A percentile compares a stretch with the other conserved stretches of the same genome.
phyloP scores from a whole-genome alignment of 2,888 invertebrate species.

The Lepeophtheirus nordmannii region DNA sequence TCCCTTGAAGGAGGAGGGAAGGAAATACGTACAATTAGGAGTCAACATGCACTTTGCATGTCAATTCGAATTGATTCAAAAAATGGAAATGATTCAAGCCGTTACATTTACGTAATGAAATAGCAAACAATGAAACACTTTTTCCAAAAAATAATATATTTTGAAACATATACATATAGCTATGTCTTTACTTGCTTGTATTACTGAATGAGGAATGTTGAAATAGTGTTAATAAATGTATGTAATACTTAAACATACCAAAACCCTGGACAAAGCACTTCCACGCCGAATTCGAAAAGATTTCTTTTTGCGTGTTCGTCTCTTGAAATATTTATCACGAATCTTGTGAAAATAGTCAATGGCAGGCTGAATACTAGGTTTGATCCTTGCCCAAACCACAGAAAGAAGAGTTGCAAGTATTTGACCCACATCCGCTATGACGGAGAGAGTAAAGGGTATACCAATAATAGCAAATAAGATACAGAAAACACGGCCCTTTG shows the following conservation, averaged over 20 bases:
- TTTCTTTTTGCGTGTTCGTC: not conserved
- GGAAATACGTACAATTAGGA: too few relatives aligned
- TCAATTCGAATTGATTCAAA: too few relatives aligned
- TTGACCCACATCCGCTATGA: conserved; percentile 70
- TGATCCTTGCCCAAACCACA: conserved; percentile 11
- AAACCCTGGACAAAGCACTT: not conserved
- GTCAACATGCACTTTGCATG: too few relatives aligned
- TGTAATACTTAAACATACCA: not conserved
- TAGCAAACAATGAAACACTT: too few relatives aligned
- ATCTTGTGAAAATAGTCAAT: not conserved
- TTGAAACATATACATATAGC: too few relatives aligned
- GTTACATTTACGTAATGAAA: too few relatives aligned
- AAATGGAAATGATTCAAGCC: too few relatives aligned
- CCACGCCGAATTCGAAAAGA: not conserved
- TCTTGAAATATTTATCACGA: not conserved
- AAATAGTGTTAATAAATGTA: too few relatives aligned
- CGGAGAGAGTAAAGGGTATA: conserved; percentile 70
- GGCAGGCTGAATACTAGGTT: conserved; percentile 6
- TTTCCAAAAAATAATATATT: too few relatives aligned
- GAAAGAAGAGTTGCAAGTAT: conserved; percentile 49
- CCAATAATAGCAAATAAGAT: conserved; percentile 69
- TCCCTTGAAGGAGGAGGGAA: too few relatives aligned
- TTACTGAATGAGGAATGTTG: too few relatives aligned
- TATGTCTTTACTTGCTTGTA: too few relatives aligned
- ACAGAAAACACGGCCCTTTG: conserved; percentile 60